phyloP scores from a whole-genome alignment of 2,797 vertebrate species.

The Gymnoscopelus braueri region DNA sequence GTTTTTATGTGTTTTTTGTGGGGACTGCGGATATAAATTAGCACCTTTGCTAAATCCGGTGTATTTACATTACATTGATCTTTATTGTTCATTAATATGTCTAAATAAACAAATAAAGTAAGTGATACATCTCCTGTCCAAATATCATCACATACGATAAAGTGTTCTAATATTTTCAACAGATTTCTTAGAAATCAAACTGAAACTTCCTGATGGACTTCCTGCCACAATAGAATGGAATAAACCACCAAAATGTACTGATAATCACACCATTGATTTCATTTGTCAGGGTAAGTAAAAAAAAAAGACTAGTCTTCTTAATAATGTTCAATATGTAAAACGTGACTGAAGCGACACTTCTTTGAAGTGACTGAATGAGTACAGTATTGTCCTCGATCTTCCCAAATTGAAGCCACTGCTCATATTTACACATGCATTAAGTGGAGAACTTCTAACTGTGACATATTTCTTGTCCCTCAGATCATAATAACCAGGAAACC shows the following conservation, averaged over 20 bases:
- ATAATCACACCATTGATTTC: constrained; percentile 15
- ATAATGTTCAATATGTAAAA: neutral
- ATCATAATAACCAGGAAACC: rapidly evolving
- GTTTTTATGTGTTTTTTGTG: neutral
- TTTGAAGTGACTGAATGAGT: neutral
- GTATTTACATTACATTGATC: no score
- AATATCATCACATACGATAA: neutral
- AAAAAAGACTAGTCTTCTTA: neutral
- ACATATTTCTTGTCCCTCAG: constrained; percentile 32
- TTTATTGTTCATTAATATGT: no score
- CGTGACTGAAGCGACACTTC: neutral
- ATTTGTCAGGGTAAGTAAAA: constrained; percentile 41
- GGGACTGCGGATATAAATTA: no score
- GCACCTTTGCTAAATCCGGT: no score
- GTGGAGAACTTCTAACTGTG: neutral
- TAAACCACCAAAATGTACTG: neutral
- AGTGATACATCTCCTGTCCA: no score
- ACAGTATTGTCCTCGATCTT: no score
- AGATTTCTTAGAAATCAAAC: constrained; percentile 16
- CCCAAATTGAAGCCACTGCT: neutral
- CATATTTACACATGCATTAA: neutral
- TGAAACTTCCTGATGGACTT: rapidly evolving
- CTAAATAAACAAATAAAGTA: no score
- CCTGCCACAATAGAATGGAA: constrained; percentile 7
- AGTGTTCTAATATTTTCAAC: constrained; percentile 1